These are phyloP conservation scores for Condylura cristata DNA, from an alignment of 2,113 vertebrate species.

Conservation along the genomic window DNA sequence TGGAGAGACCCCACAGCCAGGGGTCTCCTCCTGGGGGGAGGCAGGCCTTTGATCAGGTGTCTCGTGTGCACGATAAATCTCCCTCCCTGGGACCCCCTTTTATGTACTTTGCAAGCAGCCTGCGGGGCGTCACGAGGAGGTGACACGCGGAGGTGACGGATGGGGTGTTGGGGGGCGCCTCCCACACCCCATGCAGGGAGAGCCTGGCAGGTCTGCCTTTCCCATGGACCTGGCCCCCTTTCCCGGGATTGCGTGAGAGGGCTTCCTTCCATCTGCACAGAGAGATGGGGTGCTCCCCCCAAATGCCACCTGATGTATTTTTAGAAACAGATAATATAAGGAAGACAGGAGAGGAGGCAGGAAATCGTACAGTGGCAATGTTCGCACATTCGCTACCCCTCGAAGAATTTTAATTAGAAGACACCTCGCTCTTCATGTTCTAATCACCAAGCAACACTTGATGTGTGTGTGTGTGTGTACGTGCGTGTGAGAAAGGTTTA, in stretches of 20 bases:
- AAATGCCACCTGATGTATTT: conserved; percentile 69
- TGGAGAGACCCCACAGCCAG: neutral
- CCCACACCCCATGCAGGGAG: too few species aligned
- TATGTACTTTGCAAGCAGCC: conserved; percentile 61
- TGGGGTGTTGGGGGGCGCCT: too few species aligned
- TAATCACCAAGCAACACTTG: conserved; percentile 14
- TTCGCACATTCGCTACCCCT: neutral
- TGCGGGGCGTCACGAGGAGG: neutral
- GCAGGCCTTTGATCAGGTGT: conserved; percentile 61
- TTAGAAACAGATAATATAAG: conserved; percentile 69
- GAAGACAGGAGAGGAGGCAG: neutral
- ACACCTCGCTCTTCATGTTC: conserved; percentile 44
- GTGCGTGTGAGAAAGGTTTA: too few species aligned
- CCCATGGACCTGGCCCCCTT: too few species aligned
- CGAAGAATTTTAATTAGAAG: conserved; percentile 56
- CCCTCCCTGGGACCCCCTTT: conserved; percentile 28
- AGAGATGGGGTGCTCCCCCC: conserved; percentile 23
- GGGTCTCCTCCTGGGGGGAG: neutral
- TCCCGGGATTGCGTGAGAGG: conserved; percentile 52
- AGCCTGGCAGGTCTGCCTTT: neutral
- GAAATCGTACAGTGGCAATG: conserved; percentile 52
- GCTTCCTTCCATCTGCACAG: conserved; percentile 76
- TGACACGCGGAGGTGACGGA: neutral
- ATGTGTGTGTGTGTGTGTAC: neutral
- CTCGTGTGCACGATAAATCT: neutral